Base-by-base conservation (phyloP, 2,888 invertebrate genomes). In the Escarpia spicata region DNA sequence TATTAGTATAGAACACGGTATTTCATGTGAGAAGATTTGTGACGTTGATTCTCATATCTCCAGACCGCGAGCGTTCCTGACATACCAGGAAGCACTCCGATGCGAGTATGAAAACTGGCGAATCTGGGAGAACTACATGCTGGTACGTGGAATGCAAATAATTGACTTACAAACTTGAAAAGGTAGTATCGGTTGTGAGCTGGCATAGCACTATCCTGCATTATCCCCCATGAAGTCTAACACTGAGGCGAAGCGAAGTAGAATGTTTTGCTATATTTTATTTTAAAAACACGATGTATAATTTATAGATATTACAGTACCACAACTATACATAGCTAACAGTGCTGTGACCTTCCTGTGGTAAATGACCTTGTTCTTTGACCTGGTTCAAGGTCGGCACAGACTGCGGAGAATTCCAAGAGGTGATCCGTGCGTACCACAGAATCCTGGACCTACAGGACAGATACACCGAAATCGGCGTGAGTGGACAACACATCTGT, bases 121-220 rank as follows among this genome's bases (percentile, higher is more conserved):
- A 97, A 97, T 98, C 45, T 99, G 99, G 99, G 99, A 99, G 96
- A 99, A 99, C 97, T 98, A 98, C 93, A 97, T 99, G 96, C 97
- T 98, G 94, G 96, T 96, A 93, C 94, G 96, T 94, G 75, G 26
- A 37, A 90, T 52, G 31, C 52, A 91, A 31, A 90, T 37, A 15
- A n/a, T 52, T 92, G 6, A 43, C 58, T 91, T 15, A 26, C 45
- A 8, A 52, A 26, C 52, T 15, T 45, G 45, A 91, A 45, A 91
- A 45, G 26, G n/a, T 45, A 75, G 26, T n/a, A 52, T 52, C 15
- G 15, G 52, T 52, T 52, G 52, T 52, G 15, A 52, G 12, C 12
- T 9, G 9, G 15, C 10, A 52, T 52, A 52, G 12, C 15, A 12
- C 52, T 52, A 52, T 52, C 52, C 37, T 37, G 37, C 37, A 6